Conservation (phyloP, 2,888 invertebrate genomes). For the Busseola fusca region DNA sequence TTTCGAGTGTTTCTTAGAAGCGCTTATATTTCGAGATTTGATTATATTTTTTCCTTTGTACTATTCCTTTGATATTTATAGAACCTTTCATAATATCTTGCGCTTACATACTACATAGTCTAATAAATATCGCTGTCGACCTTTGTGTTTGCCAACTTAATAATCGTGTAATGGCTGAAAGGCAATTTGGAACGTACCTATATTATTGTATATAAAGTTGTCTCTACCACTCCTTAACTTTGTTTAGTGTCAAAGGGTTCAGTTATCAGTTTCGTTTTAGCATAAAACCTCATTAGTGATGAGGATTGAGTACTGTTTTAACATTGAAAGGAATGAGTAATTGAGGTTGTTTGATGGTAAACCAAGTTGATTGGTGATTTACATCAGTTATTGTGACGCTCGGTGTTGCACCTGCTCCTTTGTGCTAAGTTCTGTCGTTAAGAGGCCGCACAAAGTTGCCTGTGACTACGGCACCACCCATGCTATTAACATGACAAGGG, state of each 20-base stretch:
- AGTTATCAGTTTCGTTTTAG: slow-evolving; percentile 51
- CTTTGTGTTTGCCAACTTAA: slow-evolving; percentile 56
- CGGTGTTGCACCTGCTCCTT: slow-evolving; percentile 66
- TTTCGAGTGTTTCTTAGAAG: slow-evolving; percentile 78
- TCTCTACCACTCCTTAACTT: slow-evolving; percentile 52
- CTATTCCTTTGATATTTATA: slow-evolving; percentile 71
- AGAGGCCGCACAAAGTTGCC: slow-evolving; percentile 71
- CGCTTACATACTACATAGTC: slow-evolving; percentile 50
- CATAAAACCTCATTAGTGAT: slow-evolving; percentile 51
- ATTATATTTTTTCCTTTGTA: slow-evolving; percentile 76
- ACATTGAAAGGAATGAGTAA: slow-evolving; percentile 15
- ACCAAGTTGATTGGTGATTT: slow-evolving; percentile 57
- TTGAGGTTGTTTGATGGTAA: slow-evolving; percentile 18
- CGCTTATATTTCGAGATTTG: slow-evolving; percentile 76
- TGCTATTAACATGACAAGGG: slow-evolving; percentile 75
- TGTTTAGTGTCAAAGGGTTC: slow-evolving; percentile 58
- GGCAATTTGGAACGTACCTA: slow-evolving; percentile 51
- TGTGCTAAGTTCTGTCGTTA: slow-evolving; percentile 70
- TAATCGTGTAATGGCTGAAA: slow-evolving; percentile 53
- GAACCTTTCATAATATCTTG: slow-evolving; percentile 61
- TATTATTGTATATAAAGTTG: slow-evolving; percentile 59
- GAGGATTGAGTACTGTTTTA: slow-evolving; percentile 36
- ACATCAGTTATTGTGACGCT: slow-evolving; percentile 66
- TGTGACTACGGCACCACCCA: slow-evolving; percentile 72
- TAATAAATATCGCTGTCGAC: slow-evolving; percentile 55